Base-by-base conservation (phyloP, 1,140 invertebrate species). In the Chironomus striatipennis region DNA sequence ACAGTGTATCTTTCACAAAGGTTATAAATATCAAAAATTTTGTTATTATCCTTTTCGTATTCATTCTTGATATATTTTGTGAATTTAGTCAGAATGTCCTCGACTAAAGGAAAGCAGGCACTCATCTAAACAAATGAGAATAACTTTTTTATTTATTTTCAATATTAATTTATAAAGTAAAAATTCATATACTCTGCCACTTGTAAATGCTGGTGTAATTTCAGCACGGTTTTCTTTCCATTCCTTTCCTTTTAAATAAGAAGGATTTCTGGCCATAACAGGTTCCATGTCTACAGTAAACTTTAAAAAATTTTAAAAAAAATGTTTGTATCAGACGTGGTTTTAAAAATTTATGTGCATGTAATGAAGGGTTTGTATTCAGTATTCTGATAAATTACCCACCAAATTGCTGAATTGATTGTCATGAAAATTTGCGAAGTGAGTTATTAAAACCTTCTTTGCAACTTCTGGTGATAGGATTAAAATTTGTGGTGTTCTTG, bases 121-220 rank as follows among this genome's bases (percentile, higher is more conserved):
- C 24, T 2, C 1, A 74, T 1, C 73, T 47, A 24, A 47, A 2
- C 2, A 5, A 24, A 42, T 9, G n/a, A n/a, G n/a, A n/a, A n/a
- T n/a, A n/a, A n/a, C n/a, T n/a, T n/a, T n/a, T n/a, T n/a, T n/a
- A n/a, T n/a, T n/a, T n/a, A n/a, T n/a, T 34, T n/a, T n/a, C n/a
- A n/a, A n/a, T n/a, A n/a, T n/a, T n/a, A n/a, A n/a, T n/a, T n/a
- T n/a, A n/a, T n/a, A n/a, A n/a, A n/a, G n/a, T n/a, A n/a, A n/a
- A n/a, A n/a, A n/a, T n/a, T n/a, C n/a, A n/a, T n/a, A n/a, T 34
- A 34, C 24, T 34, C 24, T 34, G 5, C 24, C 34, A 1, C 79
- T 79, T 10, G 84, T 85, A 75, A 86, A 85, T 9, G 82, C 81
- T n/a, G 84, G 82, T 74, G 83, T 84, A 42, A 85, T 79, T 42